Base-by-base conservation (phyloP, 2,888 invertebrate species). In the Morpho helenor region DNA sequence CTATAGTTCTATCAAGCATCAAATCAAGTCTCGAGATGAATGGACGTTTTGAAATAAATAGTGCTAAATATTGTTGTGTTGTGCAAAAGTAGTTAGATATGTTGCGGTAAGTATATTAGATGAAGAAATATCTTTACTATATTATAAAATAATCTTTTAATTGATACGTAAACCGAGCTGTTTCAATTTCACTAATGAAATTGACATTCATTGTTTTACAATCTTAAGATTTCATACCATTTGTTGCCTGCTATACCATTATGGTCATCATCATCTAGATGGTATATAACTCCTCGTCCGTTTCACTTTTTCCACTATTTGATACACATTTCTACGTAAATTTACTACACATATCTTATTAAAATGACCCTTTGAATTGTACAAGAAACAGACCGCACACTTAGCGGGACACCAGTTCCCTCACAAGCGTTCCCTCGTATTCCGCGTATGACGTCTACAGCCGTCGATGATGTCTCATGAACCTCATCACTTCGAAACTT, bases 221-320 rank as follows among this genome's bases (percentile, higher is more conserved):
- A 43, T 43, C 8, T 57, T 56, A 66, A 59, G 49, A 58, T 51
- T 59, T 59, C 47, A 66, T 55, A 59, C 52, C 55, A 55, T 48
- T 47, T 43, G n/a, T n/a, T 43, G 7, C n/a, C 43, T 2, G 8
- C n/a, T 9, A 4, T 9, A 43, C 43, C 43, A n/a, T 43, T n/a
- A n/a, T n/a, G n/a, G 3, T 43, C 43, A 4, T n/a, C 7, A n/a
- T 43, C n/a, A n/a, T 43, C 43, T 1, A 31, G 31, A 31, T 31
- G 31, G n/a, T n/a, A 43, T 43, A 43, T 3, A 43, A 43, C 8
- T 9, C 8, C 5, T 43, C 8, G 7, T 43, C 43, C 8, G 8
- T n/a, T 43, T 43, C n/a, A n/a, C n/a, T 9, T 43, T n/a, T 43
- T 8, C 43, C 8, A 8, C n/a, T n/a, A 43, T 8, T 43, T 43